These are phyloP conservation scores for Rutpela maculata DNA, from an alignment of 2,888 invertebrate species.

Conservation along the genomic window DNA sequence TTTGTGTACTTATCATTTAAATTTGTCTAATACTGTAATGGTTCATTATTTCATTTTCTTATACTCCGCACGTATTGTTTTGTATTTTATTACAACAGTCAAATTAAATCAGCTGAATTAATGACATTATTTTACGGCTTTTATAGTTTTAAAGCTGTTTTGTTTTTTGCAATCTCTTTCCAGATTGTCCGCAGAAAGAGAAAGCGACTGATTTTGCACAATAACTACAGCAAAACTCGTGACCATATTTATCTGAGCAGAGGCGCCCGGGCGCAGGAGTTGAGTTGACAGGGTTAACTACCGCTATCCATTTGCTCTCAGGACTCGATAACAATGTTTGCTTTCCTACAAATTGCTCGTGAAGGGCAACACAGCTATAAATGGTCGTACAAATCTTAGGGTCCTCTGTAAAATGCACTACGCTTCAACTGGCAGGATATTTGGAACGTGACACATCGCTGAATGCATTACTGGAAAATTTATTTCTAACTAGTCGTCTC, in stretches of 20 bases:
- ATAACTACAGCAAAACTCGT: slow-evolving; percentile 46
- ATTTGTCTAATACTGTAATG: too few species aligned
- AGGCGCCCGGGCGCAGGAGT: slow-evolving; percentile 63
- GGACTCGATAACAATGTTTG: slow-evolving; percentile 66
- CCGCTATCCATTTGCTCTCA: slow-evolving; percentile 64
- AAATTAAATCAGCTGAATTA: background rate
- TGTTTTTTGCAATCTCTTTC: background rate
- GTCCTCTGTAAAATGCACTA: slow-evolving; percentile 33
- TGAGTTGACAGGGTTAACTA: slow-evolving; percentile 68
- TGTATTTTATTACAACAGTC: background rate
- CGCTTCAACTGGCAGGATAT: slow-evolving; percentile 24
- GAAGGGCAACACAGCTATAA: slow-evolving; percentile 37
- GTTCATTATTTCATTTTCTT: too few species aligned
- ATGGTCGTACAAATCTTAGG: slow-evolving; percentile 34
- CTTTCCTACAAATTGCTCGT: slow-evolving; percentile 56
- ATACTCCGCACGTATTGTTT: background rate
- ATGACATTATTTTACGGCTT: background rate
- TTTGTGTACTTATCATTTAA: too few species aligned
- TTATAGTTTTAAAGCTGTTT: slow-evolving; percentile 8
- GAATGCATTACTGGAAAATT: slow-evolving; percentile 34
- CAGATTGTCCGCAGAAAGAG: background rate
- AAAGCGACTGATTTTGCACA: slow-evolving; percentile 11
- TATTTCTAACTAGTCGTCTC: slow-evolving; percentile 25
- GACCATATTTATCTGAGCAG: slow-evolving; percentile 64
- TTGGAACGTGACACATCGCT: background rate